These are phyloP conservation scores for Heliconius himera DNA, from an alignment of 1,140 invertebrate genomes.

Conservation along the genomic window DNA sequence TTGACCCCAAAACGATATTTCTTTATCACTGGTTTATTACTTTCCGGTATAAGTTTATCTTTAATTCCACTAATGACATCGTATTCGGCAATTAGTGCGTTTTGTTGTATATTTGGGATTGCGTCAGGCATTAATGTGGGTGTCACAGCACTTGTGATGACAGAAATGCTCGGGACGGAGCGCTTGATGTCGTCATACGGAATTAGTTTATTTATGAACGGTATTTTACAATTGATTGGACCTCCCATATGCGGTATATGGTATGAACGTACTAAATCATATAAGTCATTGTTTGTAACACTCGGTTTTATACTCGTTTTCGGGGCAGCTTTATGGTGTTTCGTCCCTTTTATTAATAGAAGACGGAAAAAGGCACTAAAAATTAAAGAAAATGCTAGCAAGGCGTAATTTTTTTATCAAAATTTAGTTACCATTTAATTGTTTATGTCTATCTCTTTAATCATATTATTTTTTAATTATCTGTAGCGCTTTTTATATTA, in stretches of 20 bases:
- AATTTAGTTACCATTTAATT: not conserved
- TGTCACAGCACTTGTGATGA: conserved; percentile 92
- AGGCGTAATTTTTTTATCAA: not conserved
- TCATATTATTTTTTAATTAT: not conserved
- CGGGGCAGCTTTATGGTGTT: conserved; percentile 88
- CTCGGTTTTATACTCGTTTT: conserved; percentile 87
- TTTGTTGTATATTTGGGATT: conserved; percentile 89
- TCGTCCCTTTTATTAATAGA: conserved; percentile 85
- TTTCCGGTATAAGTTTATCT: conserved; percentile 88
- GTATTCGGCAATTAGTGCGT: conserved; percentile 83
- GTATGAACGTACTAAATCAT: conserved; percentile 84
- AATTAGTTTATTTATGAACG: conserved; percentile 92
- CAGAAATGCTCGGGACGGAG: conserved; percentile 91
- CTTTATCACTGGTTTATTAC: conserved; percentile 88
- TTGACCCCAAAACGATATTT: conserved; percentile 90
- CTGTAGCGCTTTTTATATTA: not conserved
- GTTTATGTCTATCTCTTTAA: not conserved
- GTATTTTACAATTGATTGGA: conserved; percentile 89
- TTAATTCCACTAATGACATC: conserved; percentile 85
- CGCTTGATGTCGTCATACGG: conserved; percentile 92
- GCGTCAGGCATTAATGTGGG: conserved; percentile 93
- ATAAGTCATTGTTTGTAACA: conserved; percentile 86
- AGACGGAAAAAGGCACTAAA: not conserved
- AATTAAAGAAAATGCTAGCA: conserved; percentile 4
- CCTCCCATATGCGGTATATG: conserved; percentile 89